These are phyloP conservation scores for Malurus leucopterus DNA, from an alignment of 2,797 vertebrate genomes.

Conservation along the genomic window DNA sequence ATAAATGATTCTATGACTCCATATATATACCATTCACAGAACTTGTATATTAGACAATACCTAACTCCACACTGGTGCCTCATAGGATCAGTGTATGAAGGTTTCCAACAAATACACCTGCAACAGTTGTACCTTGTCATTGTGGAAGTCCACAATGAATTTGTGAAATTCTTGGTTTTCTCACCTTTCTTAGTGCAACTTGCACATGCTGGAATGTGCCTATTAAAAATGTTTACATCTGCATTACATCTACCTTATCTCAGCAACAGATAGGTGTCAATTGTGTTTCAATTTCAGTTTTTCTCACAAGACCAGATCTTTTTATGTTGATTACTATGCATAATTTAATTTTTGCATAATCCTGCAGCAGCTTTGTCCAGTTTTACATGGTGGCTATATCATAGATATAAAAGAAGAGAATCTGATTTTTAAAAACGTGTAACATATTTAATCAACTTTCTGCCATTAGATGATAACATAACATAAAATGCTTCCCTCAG, in stretches of 20 bases:
- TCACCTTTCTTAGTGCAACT: background rate
- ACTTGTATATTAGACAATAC: background rate
- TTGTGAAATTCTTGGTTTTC: background rate
- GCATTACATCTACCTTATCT: background rate
- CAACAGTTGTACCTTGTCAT: background rate
- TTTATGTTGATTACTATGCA: background rate
- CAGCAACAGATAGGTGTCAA: background rate
- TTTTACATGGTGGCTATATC: background rate
- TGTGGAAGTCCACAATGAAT: background rate
- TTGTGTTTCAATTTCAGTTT: background rate
- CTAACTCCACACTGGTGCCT: background rate
- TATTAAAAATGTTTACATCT: background rate
- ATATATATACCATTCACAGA: background rate
- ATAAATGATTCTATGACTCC: background rate
- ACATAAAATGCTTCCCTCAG: background rate
- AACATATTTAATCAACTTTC: background rate
- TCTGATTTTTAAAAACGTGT: background rate
- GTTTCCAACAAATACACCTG: background rate
- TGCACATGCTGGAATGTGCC: background rate
- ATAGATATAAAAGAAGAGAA: background rate
- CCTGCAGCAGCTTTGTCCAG: background rate
- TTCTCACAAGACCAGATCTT: background rate
- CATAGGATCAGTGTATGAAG: background rate
- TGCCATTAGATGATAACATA: background rate
- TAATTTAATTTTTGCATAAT: background rate